phyloP scores from a whole-genome alignment of 2,888 invertebrate genomes.

The Acleris holmiana region DNA sequence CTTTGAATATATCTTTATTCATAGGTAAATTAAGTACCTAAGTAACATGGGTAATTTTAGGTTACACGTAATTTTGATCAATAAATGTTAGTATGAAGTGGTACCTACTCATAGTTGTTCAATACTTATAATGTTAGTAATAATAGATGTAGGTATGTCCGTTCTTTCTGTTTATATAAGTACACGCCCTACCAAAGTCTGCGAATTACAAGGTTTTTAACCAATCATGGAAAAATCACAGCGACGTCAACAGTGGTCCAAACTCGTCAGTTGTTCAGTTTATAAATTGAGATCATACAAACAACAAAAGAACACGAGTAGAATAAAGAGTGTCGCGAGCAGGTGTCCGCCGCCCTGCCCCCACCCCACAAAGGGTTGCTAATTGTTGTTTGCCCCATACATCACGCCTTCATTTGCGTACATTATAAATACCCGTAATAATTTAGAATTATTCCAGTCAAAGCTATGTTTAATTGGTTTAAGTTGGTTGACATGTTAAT shows the following conservation, averaged over 20 bases:
- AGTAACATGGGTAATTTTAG: too few relatives aligned
- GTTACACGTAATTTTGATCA: too few relatives aligned
- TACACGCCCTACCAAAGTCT: too few relatives aligned
- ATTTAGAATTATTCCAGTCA: constrained; percentile 78
- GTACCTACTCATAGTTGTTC: too few relatives aligned
- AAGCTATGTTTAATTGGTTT: constrained; percentile 38
- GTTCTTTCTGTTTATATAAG: not conserved
- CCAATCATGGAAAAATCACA: too few relatives aligned
- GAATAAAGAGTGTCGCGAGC: constrained; percentile 55
- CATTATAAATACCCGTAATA: constrained; percentile 74
- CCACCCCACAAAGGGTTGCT: constrained; percentile 78
- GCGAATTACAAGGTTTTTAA: too few relatives aligned
- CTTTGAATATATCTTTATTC: too few relatives aligned
- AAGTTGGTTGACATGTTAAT: constrained; percentile 30
- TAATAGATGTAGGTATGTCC: too few relatives aligned
- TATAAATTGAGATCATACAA: not conserved
- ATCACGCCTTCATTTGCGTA: constrained; percentile 71
- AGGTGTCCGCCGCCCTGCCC: constrained; percentile 69
- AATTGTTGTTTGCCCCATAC: constrained; percentile 81
- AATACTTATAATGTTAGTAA: too few relatives aligned
- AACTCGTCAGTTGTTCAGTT: not conserved
- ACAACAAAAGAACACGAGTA: not conserved
- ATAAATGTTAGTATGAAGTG: too few relatives aligned
- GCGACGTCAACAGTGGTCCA: not conserved
- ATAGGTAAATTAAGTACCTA: too few relatives aligned